phyloP scores from a whole-genome alignment of 30 jellyfish, hydroid and myxozoan species.

The Morbakka virulenta region DNA sequence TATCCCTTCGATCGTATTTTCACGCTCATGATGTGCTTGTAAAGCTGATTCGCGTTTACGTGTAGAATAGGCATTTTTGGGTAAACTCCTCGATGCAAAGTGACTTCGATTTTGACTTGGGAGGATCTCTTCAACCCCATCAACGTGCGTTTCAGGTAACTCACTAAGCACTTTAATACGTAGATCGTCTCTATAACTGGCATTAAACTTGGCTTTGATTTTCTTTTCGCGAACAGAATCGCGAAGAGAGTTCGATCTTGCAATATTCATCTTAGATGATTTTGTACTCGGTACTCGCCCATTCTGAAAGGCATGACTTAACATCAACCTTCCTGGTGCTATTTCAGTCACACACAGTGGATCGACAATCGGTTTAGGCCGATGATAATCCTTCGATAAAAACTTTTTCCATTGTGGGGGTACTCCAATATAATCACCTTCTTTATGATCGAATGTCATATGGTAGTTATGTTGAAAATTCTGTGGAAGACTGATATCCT shows the following conservation, averaged over 20 bases:
- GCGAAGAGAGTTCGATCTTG: slow-evolving; percentile 89
- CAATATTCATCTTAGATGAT: slow-evolving; percentile 69
- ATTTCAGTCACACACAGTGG: slow-evolving; percentile 94
- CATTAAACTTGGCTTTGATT: neutral
- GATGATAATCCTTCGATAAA: slow-evolving; percentile 80
- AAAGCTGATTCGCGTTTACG: slow-evolving; percentile 58
- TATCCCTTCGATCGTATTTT: neutral
- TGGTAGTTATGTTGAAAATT: slow-evolving; percentile 80
- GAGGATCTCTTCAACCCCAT: slow-evolving; percentile 21
- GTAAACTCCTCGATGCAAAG: slow-evolving; percentile 85
- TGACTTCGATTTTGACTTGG: slow-evolving; percentile 82
- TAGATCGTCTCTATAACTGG: neutral
- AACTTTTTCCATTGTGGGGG: slow-evolving; percentile 98
- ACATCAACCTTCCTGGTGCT: slow-evolving; percentile 62
- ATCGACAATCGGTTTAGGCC: slow-evolving; percentile 91
- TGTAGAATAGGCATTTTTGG: slow-evolving; percentile 78
- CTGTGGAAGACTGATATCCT: slow-evolving; percentile 84
- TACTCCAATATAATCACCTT: slow-evolving; percentile 87
- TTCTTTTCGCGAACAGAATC: slow-evolving; percentile 20
- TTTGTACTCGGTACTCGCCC: slow-evolving; percentile 47
- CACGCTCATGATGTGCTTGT: slow-evolving; percentile 30
- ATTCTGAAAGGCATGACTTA: slow-evolving; percentile 58
- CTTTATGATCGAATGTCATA: slow-evolving; percentile 93
- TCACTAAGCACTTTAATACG: neutral
- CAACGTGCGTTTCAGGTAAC: neutral